Conservation (phyloP, 2,888 invertebrate species). For the Merodon equestris region DNA sequence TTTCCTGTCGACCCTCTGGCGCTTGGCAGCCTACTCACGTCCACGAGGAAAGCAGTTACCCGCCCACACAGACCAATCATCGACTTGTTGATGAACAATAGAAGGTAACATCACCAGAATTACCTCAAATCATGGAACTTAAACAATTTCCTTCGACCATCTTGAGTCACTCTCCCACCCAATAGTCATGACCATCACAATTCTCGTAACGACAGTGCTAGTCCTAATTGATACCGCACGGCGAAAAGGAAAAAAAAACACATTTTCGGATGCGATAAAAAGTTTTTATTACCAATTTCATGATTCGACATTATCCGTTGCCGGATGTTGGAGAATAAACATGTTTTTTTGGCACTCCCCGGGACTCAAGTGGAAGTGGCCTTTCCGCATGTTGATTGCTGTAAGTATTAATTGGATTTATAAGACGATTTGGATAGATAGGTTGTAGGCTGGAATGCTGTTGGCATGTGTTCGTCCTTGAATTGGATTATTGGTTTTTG, state of each 20-base stretch:
- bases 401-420: constrained; percentile 36
- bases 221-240: constrained; percentile 34
- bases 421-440: constrained; percentile 6
- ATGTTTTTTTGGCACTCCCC: no score
- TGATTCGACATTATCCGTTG: background rate
- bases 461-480: constrained; percentile 11
- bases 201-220: no score
- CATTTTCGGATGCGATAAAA: constrained; percentile 38
- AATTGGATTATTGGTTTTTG: constrained; percentile 11
- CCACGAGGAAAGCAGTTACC: no score
- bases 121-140: no score
- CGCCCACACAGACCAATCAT: no score
- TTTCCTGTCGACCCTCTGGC: no score
- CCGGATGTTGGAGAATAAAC: no score
- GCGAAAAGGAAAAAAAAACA: constrained; percentile 28
- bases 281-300: constrained; percentile 46
- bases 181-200: background rate
- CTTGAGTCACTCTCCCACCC: background rate
- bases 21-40: no score
- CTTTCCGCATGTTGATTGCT: background rate
- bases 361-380: background rate
- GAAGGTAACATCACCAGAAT: no score
- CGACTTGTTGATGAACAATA: no score
- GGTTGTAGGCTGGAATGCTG: background rate
- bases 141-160: no score